These are phyloP conservation scores for Campopleginae sp. DNA, from an alignment of 2,888 invertebrate species.

Conservation along the genomic window DNA sequence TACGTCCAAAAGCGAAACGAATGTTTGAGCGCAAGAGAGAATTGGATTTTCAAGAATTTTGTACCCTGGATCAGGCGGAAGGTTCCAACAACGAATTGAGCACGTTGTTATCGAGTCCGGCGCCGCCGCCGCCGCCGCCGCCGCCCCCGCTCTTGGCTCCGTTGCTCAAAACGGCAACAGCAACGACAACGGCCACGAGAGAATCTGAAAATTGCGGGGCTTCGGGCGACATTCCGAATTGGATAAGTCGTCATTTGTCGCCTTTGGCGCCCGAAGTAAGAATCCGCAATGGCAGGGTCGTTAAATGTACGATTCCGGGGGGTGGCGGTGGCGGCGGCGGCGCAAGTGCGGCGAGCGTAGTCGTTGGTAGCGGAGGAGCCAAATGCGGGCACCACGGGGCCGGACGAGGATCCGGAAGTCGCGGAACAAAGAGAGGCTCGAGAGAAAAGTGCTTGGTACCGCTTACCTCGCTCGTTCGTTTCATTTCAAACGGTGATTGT, in stretches of 20 bases:
- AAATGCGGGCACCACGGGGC: conserved; percentile 85
- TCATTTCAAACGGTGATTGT: conserved; percentile 84
- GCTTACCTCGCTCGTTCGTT: conserved; percentile 82
- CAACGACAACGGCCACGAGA: conserved; percentile 79
- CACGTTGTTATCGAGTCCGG: conserved; percentile 87
- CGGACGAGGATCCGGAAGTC: conserved; percentile 76
- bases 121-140: conserved; percentile 87
- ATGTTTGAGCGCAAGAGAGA: conserved; percentile 78
- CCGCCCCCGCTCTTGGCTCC: conserved; percentile 87
- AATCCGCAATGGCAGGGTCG: conserved; percentile 59
- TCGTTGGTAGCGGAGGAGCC: conserved; percentile 85
- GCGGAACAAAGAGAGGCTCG: conserved; percentile 72
- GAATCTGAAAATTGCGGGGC: conserved; percentile 81
- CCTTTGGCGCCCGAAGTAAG: conserved; percentile 52
- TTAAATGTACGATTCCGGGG: conserved; percentile 84
- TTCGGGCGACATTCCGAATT: conserved; percentile 52
- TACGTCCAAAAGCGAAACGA: conserved; percentile 84
- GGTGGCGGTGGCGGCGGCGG: conserved; percentile 85
- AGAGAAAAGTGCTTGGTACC: conserved; percentile 77
- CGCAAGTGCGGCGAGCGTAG: conserved; percentile 81
- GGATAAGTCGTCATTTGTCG: conserved; percentile 57
- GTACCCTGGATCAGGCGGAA: conserved; percentile 86
- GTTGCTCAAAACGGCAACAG: conserved; percentile 85
- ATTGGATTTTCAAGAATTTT: conserved; percentile 75
- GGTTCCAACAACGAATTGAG: conserved; percentile 88